A percentile compares a stretch with the other conserved stretches of the same genome.
Evolutionary conservation across 2,888 invertebrate genomes (phyloP).

Genomic region (Steromphala cineraria): DNA sequence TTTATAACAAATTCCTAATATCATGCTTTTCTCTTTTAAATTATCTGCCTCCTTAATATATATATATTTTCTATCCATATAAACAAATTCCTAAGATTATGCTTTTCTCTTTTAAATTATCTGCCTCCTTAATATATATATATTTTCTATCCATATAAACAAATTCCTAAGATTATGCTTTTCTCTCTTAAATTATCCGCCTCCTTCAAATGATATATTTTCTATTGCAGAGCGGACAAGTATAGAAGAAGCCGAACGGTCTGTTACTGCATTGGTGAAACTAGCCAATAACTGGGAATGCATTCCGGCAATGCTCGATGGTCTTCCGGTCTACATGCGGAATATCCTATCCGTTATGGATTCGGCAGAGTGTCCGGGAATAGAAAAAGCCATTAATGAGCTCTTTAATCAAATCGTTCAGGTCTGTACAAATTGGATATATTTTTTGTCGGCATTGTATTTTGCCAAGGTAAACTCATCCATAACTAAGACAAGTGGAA

Average conservation of each 20-base stretch:
- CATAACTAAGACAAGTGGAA: too few relatives aligned
- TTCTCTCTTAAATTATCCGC: background rate
- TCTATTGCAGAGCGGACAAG: constrained; percentile 62
- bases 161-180: too few relatives aligned
- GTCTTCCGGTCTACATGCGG: constrained; percentile 75
- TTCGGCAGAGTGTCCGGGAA: constrained; percentile 66
- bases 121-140: background rate
- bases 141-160: too few relatives aligned
- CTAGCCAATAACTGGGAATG: constrained; percentile 80
- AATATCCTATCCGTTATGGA: constrained; percentile 76
- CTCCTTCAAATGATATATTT: background rate
- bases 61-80: too few relatives aligned
- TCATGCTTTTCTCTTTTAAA: background rate
- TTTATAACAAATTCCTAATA: too few relatives aligned
- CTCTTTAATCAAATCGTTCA: constrained; percentile 67
- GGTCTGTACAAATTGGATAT: constrained; percentile 41
- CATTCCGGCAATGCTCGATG: constrained; percentile 77
- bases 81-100: too few relatives aligned
- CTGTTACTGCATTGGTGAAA: constrained; percentile 78
- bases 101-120: background rate
- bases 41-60: background rate
- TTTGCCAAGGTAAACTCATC: background rate
- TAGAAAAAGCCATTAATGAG: constrained; percentile 64
- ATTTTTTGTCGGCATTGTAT: background rate
- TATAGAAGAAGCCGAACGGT: constrained; percentile 76